Evolutionary conservation across 1,140 invertebrate genomes (phyloP), one percentile per base, ranked within the genome.

Genomic region (Gyrodactylus bullatarudis): DNA sequence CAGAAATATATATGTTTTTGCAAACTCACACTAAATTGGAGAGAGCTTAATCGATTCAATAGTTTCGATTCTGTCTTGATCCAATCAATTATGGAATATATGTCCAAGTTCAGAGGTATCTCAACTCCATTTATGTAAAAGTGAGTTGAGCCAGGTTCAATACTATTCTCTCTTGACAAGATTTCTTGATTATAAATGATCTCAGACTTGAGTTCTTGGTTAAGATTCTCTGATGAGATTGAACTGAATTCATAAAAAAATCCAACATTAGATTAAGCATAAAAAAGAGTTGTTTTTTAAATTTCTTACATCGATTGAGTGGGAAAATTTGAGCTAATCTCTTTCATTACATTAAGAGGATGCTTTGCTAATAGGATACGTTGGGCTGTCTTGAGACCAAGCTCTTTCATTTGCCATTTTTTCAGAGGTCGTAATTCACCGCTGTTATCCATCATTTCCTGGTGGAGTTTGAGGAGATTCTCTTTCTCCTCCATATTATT

Each of bases 361-460:
- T 54, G 8, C n/a, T 54, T 54, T 16, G 8, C n/a, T 54, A 16
- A 16, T 16, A 54, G 8, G n/a, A 54, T 54, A 23, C 21, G 26
- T 34, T 73, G 72, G 21, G 21, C 34, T 1, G 72, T 26, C 26
- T 73, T 68, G 1, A 68, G 27, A 26, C 72, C 26, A 1, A 73
- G 26, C 8, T 73, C 83, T 82, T 97, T 91, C 78, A 98, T 87
- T 79, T 98, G 91, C 93, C 93, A 98, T 1, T 93, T 90, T 80
- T 98, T 97, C 0, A 98, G 81, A 21, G 91, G 89, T 1, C 88
- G 87, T 75, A 97, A 84, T 80, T 94, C 68, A 54, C 34, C 34
- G n/a, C 34, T 54, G n/a, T 54, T 54, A 54, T 54, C 34, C 8
- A 54, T n/a, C 34, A 54, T 54, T 8, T 8, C n/a, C 34, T 54